Evolutionary conservation across 2,888 invertebrate genomes (phyloP).

Genomic region (Drosophila robusta): DNA sequence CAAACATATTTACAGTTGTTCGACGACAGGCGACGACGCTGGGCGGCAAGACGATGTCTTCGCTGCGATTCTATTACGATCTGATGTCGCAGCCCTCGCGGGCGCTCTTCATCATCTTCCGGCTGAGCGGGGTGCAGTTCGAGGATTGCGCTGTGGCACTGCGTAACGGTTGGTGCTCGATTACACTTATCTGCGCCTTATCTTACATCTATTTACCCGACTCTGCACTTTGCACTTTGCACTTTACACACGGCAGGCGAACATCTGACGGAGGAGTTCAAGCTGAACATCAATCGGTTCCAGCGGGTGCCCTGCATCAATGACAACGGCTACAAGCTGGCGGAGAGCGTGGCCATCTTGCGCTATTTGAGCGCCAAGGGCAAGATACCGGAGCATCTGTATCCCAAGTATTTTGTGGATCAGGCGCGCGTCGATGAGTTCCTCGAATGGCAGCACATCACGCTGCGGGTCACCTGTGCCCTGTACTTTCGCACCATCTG

Average conservation of each 20-base stretch:
- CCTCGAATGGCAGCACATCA: conserved; percentile 90
- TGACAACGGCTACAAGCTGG: conserved; percentile 89
- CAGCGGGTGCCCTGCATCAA: conserved; percentile 89
- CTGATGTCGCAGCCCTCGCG: conserved; percentile 92
- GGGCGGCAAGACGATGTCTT: conserved; percentile 71
- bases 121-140: conserved; percentile 88
- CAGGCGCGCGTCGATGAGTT: conserved; percentile 90
- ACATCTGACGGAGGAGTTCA: conserved; percentile 87
- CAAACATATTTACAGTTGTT: conserved; percentile 30
- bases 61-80: conserved; percentile 89
- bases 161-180: conserved; percentile 86
- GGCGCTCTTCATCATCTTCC: conserved; percentile 89
- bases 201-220: too few species aligned
- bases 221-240: conserved; percentile 18
- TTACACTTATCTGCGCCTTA: conserved; percentile 5
- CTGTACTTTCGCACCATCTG: conserved; percentile 87
- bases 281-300: conserved; percentile 86
- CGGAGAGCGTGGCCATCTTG: conserved; percentile 89
- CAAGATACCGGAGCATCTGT: conserved; percentile 87
- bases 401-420: conserved; percentile 87
- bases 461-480: conserved; percentile 86
- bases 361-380: conserved; percentile 84
- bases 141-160: conserved; percentile 88
- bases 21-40: conserved; percentile 30
- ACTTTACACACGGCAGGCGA: conserved; percentile 84